Evolutionary conservation across 2,888 invertebrate genomes (phyloP).

Genomic region (Tinea semifulvella): DNA sequence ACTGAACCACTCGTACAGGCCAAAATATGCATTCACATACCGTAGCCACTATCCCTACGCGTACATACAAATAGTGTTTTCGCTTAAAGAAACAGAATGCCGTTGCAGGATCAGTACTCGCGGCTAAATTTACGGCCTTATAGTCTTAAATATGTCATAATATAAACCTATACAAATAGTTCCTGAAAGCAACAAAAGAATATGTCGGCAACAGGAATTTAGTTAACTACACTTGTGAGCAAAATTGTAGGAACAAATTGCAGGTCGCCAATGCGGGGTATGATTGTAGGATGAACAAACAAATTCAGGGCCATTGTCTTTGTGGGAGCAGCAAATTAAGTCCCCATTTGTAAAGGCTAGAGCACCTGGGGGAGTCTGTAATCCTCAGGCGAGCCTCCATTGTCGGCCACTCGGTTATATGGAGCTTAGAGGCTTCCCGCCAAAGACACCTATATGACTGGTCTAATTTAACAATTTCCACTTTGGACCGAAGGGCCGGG

Average conservation of each 20-base stretch:
- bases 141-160: no score
- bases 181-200: background rate
- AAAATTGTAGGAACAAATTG: background rate
- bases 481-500: no score
- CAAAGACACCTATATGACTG: no score
- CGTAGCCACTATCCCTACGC: no score
- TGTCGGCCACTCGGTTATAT: slow-evolving; percentile 40
- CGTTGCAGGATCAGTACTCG: no score
- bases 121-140: no score
- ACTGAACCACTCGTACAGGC: no score
- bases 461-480: no score
- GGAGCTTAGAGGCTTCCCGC: slow-evolving; percentile 37
- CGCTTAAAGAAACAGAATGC: no score
- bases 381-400: slow-evolving; percentile 47
- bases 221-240: background rate
- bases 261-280: slow-evolving; percentile 27
- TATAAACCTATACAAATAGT: background rate
- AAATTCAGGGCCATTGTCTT: slow-evolving; percentile 49
- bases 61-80: no score
- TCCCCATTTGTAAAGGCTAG: slow-evolving; percentile 45
- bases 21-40: no score
- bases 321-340: slow-evolving; percentile 56
- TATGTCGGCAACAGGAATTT: background rate
- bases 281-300: slow-evolving; percentile 31
- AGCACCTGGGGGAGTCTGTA: slow-evolving; percentile 39